phyloP scores from a whole-genome alignment of 2,797 vertebrate genomes.

The Oryzias dopingdopingensis region DNA sequence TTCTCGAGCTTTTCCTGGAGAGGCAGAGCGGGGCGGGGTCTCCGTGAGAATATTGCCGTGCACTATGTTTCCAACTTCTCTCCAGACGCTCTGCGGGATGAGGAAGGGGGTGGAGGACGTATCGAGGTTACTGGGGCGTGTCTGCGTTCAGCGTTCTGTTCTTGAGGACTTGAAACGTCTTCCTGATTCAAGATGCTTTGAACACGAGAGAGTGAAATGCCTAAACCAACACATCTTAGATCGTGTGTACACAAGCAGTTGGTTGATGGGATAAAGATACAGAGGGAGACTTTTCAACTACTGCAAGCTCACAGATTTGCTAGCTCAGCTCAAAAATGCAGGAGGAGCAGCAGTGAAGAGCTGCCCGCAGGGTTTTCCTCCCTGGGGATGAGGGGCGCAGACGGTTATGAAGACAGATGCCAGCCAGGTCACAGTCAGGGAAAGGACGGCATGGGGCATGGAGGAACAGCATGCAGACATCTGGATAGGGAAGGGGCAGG shows the following conservation, averaged over 20 bases:
- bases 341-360: conserved; percentile 43
- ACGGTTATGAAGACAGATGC: conserved; percentile 19
- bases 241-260: conserved; percentile 33
- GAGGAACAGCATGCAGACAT: conserved; percentile 20
- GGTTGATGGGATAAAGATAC: conserved; percentile 56
- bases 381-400: conserved; percentile 44
- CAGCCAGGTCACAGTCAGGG: conserved; percentile 5
- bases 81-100: conserved; percentile 34
- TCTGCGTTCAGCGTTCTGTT: conserved; percentile 45
- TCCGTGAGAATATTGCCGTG: conserved; percentile 56
- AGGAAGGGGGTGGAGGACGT: conserved; percentile 4
- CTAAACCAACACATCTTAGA: conserved; percentile 46
- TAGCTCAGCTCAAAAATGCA: conserved; percentile 50
- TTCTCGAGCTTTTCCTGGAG: conserved; percentile 30
- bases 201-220: conserved; percentile 45
- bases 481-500: conserved; percentile 10
- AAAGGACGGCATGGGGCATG: conserved; percentile 6
- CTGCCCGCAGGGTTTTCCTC: conserved; percentile 56
- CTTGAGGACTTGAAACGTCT: conserved; percentile 42
- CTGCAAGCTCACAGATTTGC: conserved; percentile 69
- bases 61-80: conserved; percentile 44
- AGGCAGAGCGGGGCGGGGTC: conserved; percentile 40
- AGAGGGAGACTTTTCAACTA: conserved; percentile 42
- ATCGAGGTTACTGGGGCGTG: conserved; percentile 48
- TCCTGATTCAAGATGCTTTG: conserved; percentile 61